Evolutionary conservation across 1,140 invertebrate genomes (phyloP), one percentile per base, ranked within the genome.

Genomic region (Drosophila tropicalis): DNA sequence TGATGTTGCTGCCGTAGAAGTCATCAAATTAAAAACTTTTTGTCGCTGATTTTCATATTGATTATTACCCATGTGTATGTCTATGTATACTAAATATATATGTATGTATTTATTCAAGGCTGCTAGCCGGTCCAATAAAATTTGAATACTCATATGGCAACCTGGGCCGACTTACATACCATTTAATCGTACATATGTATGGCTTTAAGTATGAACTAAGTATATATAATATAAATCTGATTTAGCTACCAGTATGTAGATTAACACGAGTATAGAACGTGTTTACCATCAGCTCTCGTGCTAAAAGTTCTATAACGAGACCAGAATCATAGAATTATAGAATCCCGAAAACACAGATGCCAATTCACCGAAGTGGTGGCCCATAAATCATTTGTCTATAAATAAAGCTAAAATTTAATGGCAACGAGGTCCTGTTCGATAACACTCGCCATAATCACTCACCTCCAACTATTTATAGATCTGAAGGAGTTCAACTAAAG

Each of bases 301-400:
- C 67, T 67, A 7, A 36, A 17, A 57, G 40, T 34, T 15, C 22
- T 12, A n/a, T 34, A 40, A 63, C 44, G 64, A 44, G 70, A 60
- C 25, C 10, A 25, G n/a, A 44, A 19, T n/a, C 6, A 29, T 29
- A 29, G 25, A 29, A 29, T 5, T 29, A 29, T 29, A 22, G 15
- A 19, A 12, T 61, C 34, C 34, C 22, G 25, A 44, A 62, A 44
- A 25, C 41, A 5, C 10, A 51, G 19, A 39, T 5, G 12, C 22
- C 22, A 3, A 25, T 25, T 25, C 22, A 25, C 22, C 10, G 17
- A 22, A 7, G 39, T 40, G 1, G 36, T 44, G 56, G 34, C 4
- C 55, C 72, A 87, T 89, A 87, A 87, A 89, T 89, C 79, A 87
- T 68, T 41, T 62, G 55, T 55, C 83, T 83, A 87, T 87, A 87